A percentile compares a stretch with the other conserved stretches of the same genome.
Evolutionary conservation across 2,113 vertebrate species (phyloP).

Genomic region (Nansenia antarctica): DNA sequence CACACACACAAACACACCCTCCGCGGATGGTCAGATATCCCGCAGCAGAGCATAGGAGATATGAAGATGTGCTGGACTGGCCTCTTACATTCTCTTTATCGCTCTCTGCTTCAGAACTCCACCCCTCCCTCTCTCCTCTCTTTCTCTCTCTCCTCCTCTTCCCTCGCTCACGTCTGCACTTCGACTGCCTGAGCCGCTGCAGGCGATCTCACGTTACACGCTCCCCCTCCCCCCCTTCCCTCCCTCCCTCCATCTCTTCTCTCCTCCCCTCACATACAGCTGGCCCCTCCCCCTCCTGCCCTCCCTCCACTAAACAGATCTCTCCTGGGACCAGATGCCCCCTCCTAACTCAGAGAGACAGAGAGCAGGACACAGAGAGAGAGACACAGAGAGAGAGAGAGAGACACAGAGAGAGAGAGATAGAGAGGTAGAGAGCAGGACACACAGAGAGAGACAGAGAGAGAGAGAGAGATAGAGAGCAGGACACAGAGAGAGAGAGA

Average conservation of each 20-base stretch:
- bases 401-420: not conserved
- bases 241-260: slow-evolving; percentile 33
- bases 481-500: not conserved
- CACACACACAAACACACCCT: slow-evolving; percentile 27
- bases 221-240: slow-evolving; percentile 34
- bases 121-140: slow-evolving; percentile 38
- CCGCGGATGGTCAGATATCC: slow-evolving; percentile 20
- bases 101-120: slow-evolving; percentile 36
- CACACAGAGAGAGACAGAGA: not conserved
- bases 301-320: slow-evolving; percentile 49
- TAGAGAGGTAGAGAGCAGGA: not conserved
- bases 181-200: slow-evolving; percentile 62
- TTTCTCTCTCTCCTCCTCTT: slow-evolving; percentile 33
- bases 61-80: slow-evolving; percentile 13
- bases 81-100: slow-evolving; percentile 57
- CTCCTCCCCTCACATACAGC: slow-evolving; percentile 48
- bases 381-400: slow-evolving; percentile 3
- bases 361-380: slow-evolving; percentile 8
- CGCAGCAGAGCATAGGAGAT: slow-evolving; percentile 28
- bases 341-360: slow-evolving; percentile 45
- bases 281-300: slow-evolving; percentile 41
- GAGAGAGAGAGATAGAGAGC: not conserved
- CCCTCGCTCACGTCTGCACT: slow-evolving; percentile 60
- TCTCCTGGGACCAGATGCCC: slow-evolving; percentile 58
- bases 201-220: slow-evolving; percentile 63